Evolutionary conservation across 2,113 vertebrate genomes (phyloP).

Genomic region (Hippocampus mohnikei): DNA sequence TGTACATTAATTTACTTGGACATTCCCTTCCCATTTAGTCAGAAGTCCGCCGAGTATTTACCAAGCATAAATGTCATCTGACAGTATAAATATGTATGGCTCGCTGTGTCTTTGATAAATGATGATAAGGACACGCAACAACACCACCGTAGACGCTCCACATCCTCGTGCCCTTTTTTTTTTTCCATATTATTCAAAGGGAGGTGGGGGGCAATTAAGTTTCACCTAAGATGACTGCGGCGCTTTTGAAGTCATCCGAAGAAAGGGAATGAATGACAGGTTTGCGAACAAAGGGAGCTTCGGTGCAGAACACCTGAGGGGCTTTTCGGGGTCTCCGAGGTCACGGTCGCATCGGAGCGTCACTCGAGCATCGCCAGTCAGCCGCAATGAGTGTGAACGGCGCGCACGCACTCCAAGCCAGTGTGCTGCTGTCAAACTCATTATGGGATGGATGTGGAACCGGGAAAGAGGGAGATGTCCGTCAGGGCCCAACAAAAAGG

Average conservation of each 20-base stretch:
- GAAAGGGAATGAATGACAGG: constrained; percentile 50
- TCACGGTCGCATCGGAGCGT: constrained; percentile 22
- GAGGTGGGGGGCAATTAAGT: constrained; percentile 35
- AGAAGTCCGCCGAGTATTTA: constrained; percentile 40
- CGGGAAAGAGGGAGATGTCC: neutral
- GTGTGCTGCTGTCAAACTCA: constrained; percentile 1
- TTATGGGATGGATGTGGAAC: constrained; percentile 17
- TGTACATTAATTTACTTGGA: constrained; percentile 33
- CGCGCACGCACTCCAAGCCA: constrained; percentile 24
- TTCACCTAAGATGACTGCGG: constrained; percentile 34
- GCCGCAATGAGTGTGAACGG: constrained; percentile 19
- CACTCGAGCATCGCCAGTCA: constrained; percentile 14
- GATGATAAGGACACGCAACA: constrained; percentile 47
- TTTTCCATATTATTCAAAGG: constrained; percentile 5
- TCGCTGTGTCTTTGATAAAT: constrained; percentile 49
- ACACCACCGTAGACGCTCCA: neutral
- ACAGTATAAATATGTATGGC: constrained; percentile 48
- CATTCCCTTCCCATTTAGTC: constrained; percentile 32
- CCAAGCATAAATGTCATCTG: constrained; percentile 35
- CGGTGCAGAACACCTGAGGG: constrained; percentile 46
- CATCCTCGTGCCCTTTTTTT: constrained; percentile 10
- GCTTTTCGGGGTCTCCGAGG: constrained; percentile 32
- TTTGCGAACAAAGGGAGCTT: constrained; percentile 53
- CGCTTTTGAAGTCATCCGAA: constrained; percentile 55
- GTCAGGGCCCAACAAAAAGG: neutral